Base-by-base conservation (phyloP, 2,888 invertebrate species). In the Drosophila planitibia region DNA sequence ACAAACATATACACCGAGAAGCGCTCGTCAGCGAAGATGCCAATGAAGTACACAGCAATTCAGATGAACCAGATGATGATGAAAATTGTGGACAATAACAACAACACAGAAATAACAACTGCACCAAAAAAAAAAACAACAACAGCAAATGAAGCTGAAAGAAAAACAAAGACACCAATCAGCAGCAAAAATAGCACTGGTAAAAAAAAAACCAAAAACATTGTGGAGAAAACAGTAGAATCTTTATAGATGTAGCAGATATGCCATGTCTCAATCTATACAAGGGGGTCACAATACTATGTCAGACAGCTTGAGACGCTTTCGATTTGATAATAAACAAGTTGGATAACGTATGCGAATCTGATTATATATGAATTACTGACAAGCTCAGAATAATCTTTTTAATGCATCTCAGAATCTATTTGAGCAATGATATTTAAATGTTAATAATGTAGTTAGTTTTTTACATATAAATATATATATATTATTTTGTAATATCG, bases 151-250 rank as follows among this genome's bases (percentile, higher is more conserved):
- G 79, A 72, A 80, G 74, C 67, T 39, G 53, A 69, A 81, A 69
- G 73, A 76, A 76, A 78, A 77, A 70, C 80, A 82, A 79, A 76
- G 74, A 74, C 78, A 87, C 78, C 82, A 88, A 89, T 85, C 84
- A 88, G 72, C 66, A 76, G 68, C 71, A 75, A 77, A 82, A 82
- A 71, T 86, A 81, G 65, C 62, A 52, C 63, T 76, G 62, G 52
- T 63, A 74, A n/a, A 80, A 58, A 74, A 54, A n/a, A 35, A 35
- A 6, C 14, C 19, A 10, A 35, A 41, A 30, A 28, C 53, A 62
- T 52, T 32, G 39, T 39, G 44, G 35, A 62, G 44, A 67, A 32
- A 69, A 70, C 52, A 64, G 62, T 69, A 62, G 66, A 60, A 69
- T 69, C 78, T 69, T 75, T 78, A 82, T 82, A 89, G 77, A 80